A percentile compares a stretch with the other conserved stretches of the same genome.
Evolutionary conservation across 2,888 invertebrate species (phyloP).

Genomic region (Notodonta ziczac): DNA sequence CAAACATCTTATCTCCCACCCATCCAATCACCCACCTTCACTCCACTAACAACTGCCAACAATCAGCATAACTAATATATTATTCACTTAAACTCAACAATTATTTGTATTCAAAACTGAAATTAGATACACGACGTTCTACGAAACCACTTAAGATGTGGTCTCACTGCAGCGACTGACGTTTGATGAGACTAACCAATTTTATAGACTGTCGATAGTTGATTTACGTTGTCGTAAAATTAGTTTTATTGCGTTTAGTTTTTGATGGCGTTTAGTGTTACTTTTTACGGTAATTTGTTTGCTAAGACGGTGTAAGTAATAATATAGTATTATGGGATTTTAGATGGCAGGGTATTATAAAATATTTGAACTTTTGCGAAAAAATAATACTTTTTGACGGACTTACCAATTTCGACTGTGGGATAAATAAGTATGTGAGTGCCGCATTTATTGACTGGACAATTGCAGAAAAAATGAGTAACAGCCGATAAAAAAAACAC

Average conservation of each 20-base stretch:
- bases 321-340: too few species aligned
- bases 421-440: too few species aligned
- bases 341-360: too few species aligned
- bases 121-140: slow-evolving; percentile 8
- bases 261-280: slow-evolving; percentile 1
- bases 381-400: too few species aligned
- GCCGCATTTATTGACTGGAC: too few species aligned
- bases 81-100: slow-evolving; percentile 34
- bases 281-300: background rate
- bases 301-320: background rate
- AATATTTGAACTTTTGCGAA: too few species aligned
- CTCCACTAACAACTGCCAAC: slow-evolving; percentile 3
- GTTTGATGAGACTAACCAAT: slow-evolving; percentile 35
- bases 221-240: slow-evolving; percentile 68
- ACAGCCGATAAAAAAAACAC: too few species aligned
- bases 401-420: too few species aligned
- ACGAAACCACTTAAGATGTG: slow-evolving; percentile 22
- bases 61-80: slow-evolving; percentile 1
- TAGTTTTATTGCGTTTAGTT: slow-evolving; percentile 55
- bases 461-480: too few species aligned
- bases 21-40: background rate
- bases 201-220: slow-evolving; percentile 53
- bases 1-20: background rate
- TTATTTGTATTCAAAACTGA: slow-evolving; percentile 41
- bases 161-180: slow-evolving; percentile 30